Conservation (phyloP, 2,888 invertebrate species). For the Cheiracanthium punctorium region DNA sequence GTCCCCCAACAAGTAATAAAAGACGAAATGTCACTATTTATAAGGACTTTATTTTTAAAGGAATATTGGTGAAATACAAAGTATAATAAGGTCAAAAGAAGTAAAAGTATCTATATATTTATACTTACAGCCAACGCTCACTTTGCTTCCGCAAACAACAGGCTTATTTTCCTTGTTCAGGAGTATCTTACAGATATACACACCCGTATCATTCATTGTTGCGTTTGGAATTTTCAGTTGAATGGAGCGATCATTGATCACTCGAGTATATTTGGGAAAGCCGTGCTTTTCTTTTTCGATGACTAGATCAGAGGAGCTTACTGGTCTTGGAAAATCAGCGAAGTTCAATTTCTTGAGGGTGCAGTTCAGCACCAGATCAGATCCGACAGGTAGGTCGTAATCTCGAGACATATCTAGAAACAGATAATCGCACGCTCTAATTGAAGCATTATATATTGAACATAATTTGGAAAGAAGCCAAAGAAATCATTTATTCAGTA, state of each 20-base stretch:
- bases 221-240: slow-evolving; percentile 53
- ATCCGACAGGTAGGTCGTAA: slow-evolving; percentile 39
- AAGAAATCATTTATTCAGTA: neutral
- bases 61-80: too few relatives aligned
- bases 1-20: too few relatives aligned
- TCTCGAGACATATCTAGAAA: slow-evolving; percentile 49
- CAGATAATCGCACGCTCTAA: too few relatives aligned
- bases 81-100: too few relatives aligned
- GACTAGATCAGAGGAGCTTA: slow-evolving; percentile 43
- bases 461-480: neutral
- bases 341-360: slow-evolving; percentile 12
- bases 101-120: too few relatives aligned
- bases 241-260: slow-evolving; percentile 31
- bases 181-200: slow-evolving; percentile 55
- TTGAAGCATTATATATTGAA: neutral
- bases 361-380: slow-evolving; percentile 44
- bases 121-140: slow-evolving; percentile 69
- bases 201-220: slow-evolving; percentile 35
- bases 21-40: too few relatives aligned
- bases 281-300: slow-evolving; percentile 20
- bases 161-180: slow-evolving; percentile 19
- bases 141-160: slow-evolving; percentile 52
- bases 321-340: neutral
- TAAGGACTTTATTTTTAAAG: too few relatives aligned
- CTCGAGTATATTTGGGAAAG: neutral